Conservation (phyloP, 1,140 invertebrate genomes). For the Aphidius ervi region DNA sequence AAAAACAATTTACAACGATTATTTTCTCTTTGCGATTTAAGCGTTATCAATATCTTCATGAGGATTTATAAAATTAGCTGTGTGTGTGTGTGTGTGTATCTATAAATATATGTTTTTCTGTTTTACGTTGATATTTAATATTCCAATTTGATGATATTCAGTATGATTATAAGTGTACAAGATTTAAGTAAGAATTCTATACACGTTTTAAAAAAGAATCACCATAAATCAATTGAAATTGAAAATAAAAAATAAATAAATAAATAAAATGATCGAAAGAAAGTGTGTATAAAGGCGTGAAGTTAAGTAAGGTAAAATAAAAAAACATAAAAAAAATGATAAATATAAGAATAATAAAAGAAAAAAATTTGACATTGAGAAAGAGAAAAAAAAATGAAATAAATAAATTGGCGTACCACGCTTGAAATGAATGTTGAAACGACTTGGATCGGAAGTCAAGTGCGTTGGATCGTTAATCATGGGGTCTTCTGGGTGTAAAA, state of each 20-base stretch:
- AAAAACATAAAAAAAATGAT: constrained; percentile 27
- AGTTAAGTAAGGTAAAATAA: constrained; percentile 21
- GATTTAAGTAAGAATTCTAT: too few species aligned
- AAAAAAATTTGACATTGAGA: constrained; percentile 14
- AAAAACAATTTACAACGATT: too few species aligned
- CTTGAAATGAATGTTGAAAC: constrained; percentile 33
- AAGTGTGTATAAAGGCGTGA: constrained; percentile 13
- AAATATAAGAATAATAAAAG: constrained; percentile 1
- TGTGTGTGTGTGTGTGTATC: too few species aligned
- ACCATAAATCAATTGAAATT: too few species aligned
- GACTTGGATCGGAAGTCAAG: constrained; percentile 50
- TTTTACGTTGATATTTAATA: too few species aligned
- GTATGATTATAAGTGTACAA: too few species aligned
- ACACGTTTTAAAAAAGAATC: too few species aligned
- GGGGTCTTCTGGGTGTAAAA: constrained; percentile 31
- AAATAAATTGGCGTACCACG: constrained; percentile 17
- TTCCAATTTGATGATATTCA: too few species aligned
- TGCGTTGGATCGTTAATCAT: constrained; percentile 53
- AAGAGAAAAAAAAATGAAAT: constrained; percentile 27
- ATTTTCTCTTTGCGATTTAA: too few species aligned
- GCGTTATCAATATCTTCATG: too few species aligned
- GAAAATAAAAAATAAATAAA: not conserved
- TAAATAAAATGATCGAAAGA: constrained; percentile 10
- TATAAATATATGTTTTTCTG: too few species aligned
- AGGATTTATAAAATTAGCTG: too few species aligned